Percentiles rank a stretch among this genome's conserved stretches.
phyloP scores from a whole-genome alignment of 2,797 vertebrate genomes.

The Pterois miles region DNA sequence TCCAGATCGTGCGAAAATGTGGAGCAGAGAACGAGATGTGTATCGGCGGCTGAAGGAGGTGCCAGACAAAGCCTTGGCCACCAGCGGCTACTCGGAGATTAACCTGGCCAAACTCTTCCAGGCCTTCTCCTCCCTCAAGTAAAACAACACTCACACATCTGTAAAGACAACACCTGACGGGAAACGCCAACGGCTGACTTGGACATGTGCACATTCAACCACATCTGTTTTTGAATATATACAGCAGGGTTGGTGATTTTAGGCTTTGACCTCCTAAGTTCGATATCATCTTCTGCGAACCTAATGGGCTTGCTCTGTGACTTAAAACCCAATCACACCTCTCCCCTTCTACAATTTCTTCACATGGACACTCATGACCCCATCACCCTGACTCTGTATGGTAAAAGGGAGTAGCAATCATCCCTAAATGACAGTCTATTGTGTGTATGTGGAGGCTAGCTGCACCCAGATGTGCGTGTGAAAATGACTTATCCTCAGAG shows the following conservation, averaged over 20 bases:
- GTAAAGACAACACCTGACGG: neutral
- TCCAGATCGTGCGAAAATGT: slow-evolving; percentile 20
- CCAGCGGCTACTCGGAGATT: slow-evolving; percentile 93
- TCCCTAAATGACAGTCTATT: slow-evolving; percentile 73
- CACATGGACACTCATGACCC: slow-evolving; percentile 52
- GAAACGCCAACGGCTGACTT: neutral
- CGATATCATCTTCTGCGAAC: slow-evolving; percentile 5
- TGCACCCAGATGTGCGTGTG: slow-evolving; percentile 28
- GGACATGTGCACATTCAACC: slow-evolving; percentile 1
- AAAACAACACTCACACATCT: slow-evolving; percentile 42
- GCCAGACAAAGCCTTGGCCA: slow-evolving; percentile 85
- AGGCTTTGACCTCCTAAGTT: slow-evolving; percentile 28
- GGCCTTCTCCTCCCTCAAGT: slow-evolving; percentile 82
- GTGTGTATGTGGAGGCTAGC: slow-evolving; percentile 36
- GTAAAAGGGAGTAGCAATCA: slow-evolving; percentile 77
- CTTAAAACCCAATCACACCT: slow-evolving; percentile 53
- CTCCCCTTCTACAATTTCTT: slow-evolving; percentile 3
- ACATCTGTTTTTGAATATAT: neutral
- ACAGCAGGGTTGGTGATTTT: slow-evolving; percentile 6
- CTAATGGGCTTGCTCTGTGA: slow-evolving; percentile 43
- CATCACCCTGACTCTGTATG: slow-evolving; percentile 52
- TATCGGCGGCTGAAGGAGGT: slow-evolving; percentile 90
- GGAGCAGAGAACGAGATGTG: slow-evolving; percentile 59
- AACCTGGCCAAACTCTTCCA: slow-evolving; percentile 95
- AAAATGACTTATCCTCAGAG: slow-evolving; percentile 73